Percentiles rank a stretch among this genome's conserved stretches.
phyloP scores from a whole-genome alignment of 2,113 vertebrate species.

The Brienomyrus brachyistius region DNA sequence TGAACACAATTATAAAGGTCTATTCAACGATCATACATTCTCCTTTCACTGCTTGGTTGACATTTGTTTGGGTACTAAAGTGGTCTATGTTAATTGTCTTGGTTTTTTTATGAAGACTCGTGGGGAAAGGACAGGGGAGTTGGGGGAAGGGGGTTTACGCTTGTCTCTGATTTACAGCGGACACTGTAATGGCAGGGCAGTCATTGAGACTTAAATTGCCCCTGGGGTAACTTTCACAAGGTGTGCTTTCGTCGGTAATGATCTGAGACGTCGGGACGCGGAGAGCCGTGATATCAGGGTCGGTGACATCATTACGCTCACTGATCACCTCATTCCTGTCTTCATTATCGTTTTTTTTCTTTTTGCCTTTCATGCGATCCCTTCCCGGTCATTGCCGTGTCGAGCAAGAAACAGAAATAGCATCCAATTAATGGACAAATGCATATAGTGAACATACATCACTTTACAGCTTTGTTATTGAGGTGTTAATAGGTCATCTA shows the following conservation, averaged over 20 bases:
- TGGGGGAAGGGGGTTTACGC: not conserved
- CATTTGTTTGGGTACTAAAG: not conserved
- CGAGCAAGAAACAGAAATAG: not conserved
- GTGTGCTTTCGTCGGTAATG: constrained; percentile 5
- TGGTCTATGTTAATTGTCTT: not conserved
- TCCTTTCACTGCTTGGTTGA: not conserved
- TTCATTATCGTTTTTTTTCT: not conserved
- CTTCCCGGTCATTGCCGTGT: not conserved
- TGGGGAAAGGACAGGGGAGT: not conserved
- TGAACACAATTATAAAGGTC: not conserved
- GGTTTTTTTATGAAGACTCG: not conserved
- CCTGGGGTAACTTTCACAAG: not conserved
- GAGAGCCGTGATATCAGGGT: not conserved
- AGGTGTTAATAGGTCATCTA: not conserved
- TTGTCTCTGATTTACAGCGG: not conserved
- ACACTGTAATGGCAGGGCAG: constrained; percentile 8
- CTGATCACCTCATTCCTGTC: not conserved
- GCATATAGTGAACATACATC: not conserved
- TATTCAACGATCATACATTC: not conserved
- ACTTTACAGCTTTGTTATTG: not conserved
- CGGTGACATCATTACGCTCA: constrained; percentile 6
- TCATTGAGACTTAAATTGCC: constrained; percentile 27
- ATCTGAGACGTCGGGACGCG: not conserved
- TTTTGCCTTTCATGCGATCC: not conserved
- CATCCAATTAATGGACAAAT: not conserved